Base-by-base conservation (phyloP, 2,888 invertebrate species). In the Zonitis immaculata region DNA sequence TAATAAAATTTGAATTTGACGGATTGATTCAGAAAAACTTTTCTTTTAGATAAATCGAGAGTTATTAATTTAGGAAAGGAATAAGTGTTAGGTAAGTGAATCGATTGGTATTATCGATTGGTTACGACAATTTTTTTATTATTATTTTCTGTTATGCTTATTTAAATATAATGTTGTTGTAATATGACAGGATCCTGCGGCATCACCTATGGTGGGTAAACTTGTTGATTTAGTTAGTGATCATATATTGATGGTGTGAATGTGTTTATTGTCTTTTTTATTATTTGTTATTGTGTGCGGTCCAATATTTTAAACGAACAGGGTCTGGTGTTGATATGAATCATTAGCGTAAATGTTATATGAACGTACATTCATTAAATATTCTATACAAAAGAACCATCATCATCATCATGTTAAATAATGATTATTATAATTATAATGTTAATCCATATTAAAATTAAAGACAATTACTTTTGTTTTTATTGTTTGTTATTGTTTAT, bases 401-500 rank as follows among this genome's bases (percentile, higher is more conserved):
- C 20, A 20, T 39, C 18, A 11, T n/a, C 18, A 39, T 39, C 20
- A 18, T 39, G 2, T 4, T 39, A 3, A n/a, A 9, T 39, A 2
- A 39, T 39, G 2, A 39, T 39, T 39, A 18, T 18, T 18, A 35
- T 35, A 14, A 16, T 16, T 9, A 8, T 5, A 22, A 52, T 44
- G 47, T 51, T 47, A 51, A 47, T 42, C 22, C 5, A 22, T 5
- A 22, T 22, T 22, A 22, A 22, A 22, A 22, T 22, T 22, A 5
- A 4, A 22, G 3, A 22, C 22, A 22, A 22, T n/a, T n/a, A n/a
- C n/a, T n/a, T n/a, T n/a, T 22, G 22, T 46, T 49, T n/a, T n/a
- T n/a, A n/a, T n/a, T 48, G 56, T 52, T 52, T 47, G 56, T 57
- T 54, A 45, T 39, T 47, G 43, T 52, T 49, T 51, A 49, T 32